Conservation (phyloP, 2,888 invertebrate genomes). For the Dasysyrphus tricinctus region DNA sequence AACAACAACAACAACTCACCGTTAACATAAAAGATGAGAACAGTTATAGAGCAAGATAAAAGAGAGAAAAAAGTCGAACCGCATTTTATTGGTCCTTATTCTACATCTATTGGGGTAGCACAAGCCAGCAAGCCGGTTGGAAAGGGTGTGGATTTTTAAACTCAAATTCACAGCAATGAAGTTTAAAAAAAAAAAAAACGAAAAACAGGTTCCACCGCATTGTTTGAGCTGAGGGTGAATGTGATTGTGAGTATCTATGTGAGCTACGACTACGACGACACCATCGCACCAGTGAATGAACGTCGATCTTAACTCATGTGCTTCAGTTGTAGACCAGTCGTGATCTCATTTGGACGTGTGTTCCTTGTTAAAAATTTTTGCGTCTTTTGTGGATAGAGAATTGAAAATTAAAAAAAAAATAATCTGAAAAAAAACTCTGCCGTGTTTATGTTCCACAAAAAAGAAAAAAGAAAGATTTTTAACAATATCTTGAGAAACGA, state of each 20-base stretch:
- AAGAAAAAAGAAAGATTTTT: slow-evolving; percentile 29
- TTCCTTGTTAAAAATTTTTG: slow-evolving; percentile 75
- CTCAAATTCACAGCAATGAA: slow-evolving; percentile 47
- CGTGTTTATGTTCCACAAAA: slow-evolving; percentile 69
- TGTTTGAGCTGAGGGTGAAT: slow-evolving; percentile 27
- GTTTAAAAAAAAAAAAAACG: neutral
- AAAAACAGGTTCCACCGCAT: slow-evolving; percentile 69
- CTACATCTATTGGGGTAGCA: slow-evolving; percentile 55
- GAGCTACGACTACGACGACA: slow-evolving; percentile 8
- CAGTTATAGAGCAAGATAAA: slow-evolving; percentile 56
- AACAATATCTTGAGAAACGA: slow-evolving; percentile 37
- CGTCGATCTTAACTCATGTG: slow-evolving; percentile 72
- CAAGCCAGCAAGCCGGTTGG: slow-evolving; percentile 38
- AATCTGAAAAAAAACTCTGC: slow-evolving; percentile 40
- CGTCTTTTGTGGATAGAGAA: slow-evolving; percentile 65
- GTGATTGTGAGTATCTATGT: slow-evolving; percentile 53
- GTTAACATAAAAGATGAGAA: slow-evolving; percentile 57
- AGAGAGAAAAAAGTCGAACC: slow-evolving; percentile 70
- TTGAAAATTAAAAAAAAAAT: slow-evolving; percentile 31
- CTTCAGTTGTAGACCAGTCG: slow-evolving; percentile 83
- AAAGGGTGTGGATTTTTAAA: slow-evolving; percentile 73
- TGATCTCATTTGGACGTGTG: slow-evolving; percentile 84
- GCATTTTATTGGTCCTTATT: slow-evolving; percentile 74
- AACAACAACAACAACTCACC: slow-evolving; percentile 56
- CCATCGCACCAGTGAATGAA: slow-evolving; percentile 64